phyloP scores from a whole-genome alignment of 2,888 invertebrate species.

The Eupithecia centaureata region DNA sequence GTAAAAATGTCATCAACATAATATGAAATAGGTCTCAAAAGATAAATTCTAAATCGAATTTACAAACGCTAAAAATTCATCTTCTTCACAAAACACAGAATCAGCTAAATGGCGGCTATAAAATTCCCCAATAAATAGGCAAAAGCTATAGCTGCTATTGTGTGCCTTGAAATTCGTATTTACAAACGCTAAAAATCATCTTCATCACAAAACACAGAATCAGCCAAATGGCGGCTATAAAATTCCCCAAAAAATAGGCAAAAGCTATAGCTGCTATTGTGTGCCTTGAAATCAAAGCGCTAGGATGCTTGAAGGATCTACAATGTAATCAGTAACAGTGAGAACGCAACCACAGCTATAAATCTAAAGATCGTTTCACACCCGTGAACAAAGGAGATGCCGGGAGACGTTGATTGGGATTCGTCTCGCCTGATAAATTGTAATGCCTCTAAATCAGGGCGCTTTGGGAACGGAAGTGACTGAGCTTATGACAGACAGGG shows the following conservation, averaged over 20 bases:
- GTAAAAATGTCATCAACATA: too few relatives aligned
- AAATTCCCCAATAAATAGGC: not conserved
- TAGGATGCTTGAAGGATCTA: not conserved
- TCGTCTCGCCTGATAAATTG: conserved; percentile 64
- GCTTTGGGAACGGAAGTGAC: conserved; percentile 59
- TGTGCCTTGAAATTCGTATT: not conserved
- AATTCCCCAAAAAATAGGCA: not conserved
- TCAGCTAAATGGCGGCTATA: conserved; percentile 1
- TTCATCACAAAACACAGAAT: not conserved
- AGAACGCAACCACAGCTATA: conserved; percentile 34
- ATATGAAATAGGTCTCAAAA: not conserved
- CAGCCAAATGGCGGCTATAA: conserved; percentile 1
- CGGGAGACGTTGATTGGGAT: conserved; percentile 61
- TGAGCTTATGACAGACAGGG: conserved; percentile 48
- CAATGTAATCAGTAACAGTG: conserved; percentile 33
- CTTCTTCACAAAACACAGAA: not conserved
- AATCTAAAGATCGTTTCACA: conserved; percentile 44
- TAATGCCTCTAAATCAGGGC: conserved; percentile 64
- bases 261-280: conserved; percentile 1
- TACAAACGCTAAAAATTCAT: not conserved
- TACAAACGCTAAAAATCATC: not conserved
- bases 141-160: not conserved
- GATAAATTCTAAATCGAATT: not conserved
- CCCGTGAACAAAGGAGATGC: conserved; percentile 50
- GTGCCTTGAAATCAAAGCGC: not conserved